These are phyloP conservation scores for Apteryx mantelli DNA, from an alignment of 2,113 vertebrate species.

Conservation along the genomic window DNA sequence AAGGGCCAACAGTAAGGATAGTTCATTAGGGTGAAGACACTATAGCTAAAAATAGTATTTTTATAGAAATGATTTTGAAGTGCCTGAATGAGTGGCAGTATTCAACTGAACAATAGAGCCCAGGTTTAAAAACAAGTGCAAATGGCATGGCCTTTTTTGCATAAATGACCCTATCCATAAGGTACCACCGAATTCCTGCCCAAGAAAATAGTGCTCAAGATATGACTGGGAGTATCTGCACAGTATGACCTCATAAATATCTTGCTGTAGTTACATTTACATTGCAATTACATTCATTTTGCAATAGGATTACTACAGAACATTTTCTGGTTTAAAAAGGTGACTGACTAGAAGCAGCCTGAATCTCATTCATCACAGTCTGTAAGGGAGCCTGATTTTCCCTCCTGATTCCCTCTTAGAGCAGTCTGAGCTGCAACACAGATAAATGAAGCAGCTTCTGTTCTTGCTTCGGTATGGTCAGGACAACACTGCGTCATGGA, in stretches of 20 bases:
- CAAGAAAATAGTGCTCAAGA: background rate
- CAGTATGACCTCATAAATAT: background rate
- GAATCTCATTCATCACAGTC: background rate
- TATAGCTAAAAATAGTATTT: background rate
- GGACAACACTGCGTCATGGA: background rate
- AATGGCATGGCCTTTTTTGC: background rate
- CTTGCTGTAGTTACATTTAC: constrained; percentile 2
- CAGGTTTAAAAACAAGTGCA: background rate
- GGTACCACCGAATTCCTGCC: background rate
- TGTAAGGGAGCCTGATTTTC: background rate
- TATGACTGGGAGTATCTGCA: constrained; percentile 20
- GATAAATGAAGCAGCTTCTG: background rate
- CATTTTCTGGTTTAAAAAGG: background rate
- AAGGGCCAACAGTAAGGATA: background rate
- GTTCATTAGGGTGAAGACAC: background rate
- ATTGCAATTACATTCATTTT: constrained; percentile 15
- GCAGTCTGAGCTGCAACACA: background rate
- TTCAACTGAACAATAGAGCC: background rate
- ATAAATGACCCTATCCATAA: background rate
- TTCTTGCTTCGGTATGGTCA: background rate
- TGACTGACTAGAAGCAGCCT: background rate
- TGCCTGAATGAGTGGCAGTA: background rate
- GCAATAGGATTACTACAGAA: constrained; percentile 17
- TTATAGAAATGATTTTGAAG: background rate
- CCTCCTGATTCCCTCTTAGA: background rate